Percentiles rank a stretch among this genome's conserved stretches.
These are phyloP conservation scores for Pterocles orientalis DNA, from an alignment of 2,113 vertebrate genomes.

Conservation along the genomic window DNA sequence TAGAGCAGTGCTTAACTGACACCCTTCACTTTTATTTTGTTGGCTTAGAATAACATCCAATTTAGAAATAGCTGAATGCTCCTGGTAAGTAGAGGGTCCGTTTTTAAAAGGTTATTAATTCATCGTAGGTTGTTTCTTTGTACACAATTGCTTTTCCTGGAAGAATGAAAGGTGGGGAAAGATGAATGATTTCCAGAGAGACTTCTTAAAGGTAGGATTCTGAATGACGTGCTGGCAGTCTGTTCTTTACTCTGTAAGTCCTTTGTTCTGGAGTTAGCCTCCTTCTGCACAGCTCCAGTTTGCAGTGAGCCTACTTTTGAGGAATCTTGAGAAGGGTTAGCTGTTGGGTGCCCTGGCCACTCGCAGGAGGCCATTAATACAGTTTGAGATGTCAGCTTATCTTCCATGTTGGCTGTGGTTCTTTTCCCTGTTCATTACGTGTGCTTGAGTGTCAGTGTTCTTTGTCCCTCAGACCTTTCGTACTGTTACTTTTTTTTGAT, in stretches of 20 bases:
- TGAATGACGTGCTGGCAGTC: neutral
- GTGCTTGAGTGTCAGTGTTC: neutral
- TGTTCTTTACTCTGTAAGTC: neutral
- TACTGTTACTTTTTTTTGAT: neutral
- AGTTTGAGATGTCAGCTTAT: neutral
- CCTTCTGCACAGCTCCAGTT: neutral
- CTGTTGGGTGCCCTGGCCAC: too few species aligned
- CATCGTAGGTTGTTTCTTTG: neutral
- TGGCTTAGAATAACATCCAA: neutral
- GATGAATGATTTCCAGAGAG: neutral
- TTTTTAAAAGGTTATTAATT: neutral
- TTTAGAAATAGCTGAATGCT: neutral
- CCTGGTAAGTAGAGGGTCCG: neutral
- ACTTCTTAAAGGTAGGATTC: neutral
- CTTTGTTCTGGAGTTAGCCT: neutral
- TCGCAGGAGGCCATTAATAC: neutral
- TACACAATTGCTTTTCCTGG: neutral
- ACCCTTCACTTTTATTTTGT: neutral
- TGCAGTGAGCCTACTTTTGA: neutral
- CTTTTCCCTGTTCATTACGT: neutral
- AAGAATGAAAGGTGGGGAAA: neutral
- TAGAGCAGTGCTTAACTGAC: neutral
- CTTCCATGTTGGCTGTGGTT: rapidly evolving
- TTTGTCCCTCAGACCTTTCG: neutral
- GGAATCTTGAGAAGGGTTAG: neutral